Evolutionary conservation across 2,113 vertebrate species (phyloP).

Genomic region (Semnornis frantzii): DNA sequence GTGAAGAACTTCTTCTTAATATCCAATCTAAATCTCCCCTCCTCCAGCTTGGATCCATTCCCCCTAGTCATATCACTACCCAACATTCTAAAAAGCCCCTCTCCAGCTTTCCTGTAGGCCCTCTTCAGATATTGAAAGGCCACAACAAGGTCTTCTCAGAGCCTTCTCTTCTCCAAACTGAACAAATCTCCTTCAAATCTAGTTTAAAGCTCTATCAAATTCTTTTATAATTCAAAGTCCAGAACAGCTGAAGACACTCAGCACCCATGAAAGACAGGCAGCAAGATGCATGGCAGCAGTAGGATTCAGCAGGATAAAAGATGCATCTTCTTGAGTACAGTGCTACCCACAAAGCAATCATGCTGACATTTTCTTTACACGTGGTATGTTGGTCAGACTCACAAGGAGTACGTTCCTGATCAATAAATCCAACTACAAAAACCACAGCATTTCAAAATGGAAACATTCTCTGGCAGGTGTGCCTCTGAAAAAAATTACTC

Average conservation of each 20-base stretch:
- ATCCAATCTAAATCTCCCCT: too few relatives aligned
- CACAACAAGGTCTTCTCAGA: too few relatives aligned
- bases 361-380: neutral
- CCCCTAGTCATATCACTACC: too few relatives aligned
- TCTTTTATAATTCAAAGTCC: neutral
- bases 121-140: too few relatives aligned
- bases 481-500: neutral
- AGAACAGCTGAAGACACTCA: neutral
- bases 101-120: too few relatives aligned
- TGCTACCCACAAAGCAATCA: neutral
- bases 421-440: neutral
- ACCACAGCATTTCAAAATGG: neutral
- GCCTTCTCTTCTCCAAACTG: too few relatives aligned
- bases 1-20: too few relatives aligned
- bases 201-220: too few relatives aligned
- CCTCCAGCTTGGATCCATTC: too few relatives aligned
- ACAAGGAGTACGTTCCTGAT: neutral
- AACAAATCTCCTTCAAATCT: too few relatives aligned
- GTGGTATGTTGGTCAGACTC: neutral
- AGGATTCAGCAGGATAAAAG: neutral
- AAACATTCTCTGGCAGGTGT: neutral
- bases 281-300: neutral
- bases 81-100: too few relatives aligned
- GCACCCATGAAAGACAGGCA: neutral
- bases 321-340: neutral